Percentiles rank a stretch among this genome's conserved stretches.
Conservation (phyloP, 2,113 vertebrate genomes). For the Sinocyclocheilus rhinocerous region DNA sequence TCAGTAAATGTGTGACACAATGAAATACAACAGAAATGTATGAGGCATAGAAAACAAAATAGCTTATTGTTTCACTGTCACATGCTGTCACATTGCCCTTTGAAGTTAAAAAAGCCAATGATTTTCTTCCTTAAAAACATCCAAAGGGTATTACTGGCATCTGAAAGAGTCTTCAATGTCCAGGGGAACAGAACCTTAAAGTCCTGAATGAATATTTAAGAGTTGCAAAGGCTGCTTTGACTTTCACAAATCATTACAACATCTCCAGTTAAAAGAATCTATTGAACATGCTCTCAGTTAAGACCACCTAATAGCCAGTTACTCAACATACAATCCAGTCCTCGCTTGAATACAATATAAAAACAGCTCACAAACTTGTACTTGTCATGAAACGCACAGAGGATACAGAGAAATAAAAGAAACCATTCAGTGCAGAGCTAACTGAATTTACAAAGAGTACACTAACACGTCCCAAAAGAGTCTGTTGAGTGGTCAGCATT, state of each 20-base stretch:
- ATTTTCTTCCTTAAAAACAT: not conserved
- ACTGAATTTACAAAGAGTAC: slow-evolving; percentile 52
- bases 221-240: slow-evolving; percentile 27
- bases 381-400: slow-evolving; percentile 52
- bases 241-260: slow-evolving; percentile 35
- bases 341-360: slow-evolving; percentile 42
- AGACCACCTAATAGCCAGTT: slow-evolving; percentile 34
- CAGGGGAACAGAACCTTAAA: slow-evolving; percentile 6
- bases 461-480: slow-evolving; percentile 48
- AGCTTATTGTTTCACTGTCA: slow-evolving; percentile 47
- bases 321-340: slow-evolving; percentile 36
- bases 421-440: slow-evolving; percentile 48
- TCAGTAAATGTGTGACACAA: slow-evolving; percentile 77
- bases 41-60: slow-evolving; percentile 50
- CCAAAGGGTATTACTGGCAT: slow-evolving; percentile 19
- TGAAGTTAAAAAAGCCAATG: not conserved
- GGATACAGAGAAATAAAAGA: slow-evolving; percentile 67
- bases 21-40: slow-evolving; percentile 60
- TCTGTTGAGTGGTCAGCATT: slow-evolving; percentile 37
- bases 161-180: slow-evolving; percentile 8
- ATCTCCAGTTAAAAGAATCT: slow-evolving; percentile 43
- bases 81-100: slow-evolving; percentile 40
- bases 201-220: slow-evolving; percentile 6
- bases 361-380: slow-evolving; percentile 52
- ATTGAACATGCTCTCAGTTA: slow-evolving; percentile 40